A percentile compares a stretch with the other conserved stretches of the same genome.
These are phyloP conservation scores for Marmota flaviventris DNA, from an alignment of 2,113 vertebrate genomes.

Conservation along the genomic window DNA sequence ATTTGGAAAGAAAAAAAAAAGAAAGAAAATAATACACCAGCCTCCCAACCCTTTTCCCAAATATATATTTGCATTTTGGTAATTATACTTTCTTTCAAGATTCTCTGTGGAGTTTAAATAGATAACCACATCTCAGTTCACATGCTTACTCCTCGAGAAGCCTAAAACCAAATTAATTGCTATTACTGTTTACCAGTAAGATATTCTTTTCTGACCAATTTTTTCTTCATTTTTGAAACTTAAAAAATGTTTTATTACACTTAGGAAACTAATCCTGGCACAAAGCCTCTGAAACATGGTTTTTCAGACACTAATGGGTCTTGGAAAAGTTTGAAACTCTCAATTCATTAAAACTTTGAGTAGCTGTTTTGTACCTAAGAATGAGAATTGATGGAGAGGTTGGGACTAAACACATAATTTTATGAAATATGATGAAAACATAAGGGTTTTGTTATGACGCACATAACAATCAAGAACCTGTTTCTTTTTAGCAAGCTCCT, in stretches of 20 bases:
- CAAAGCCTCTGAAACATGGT: slow-evolving; percentile 15
- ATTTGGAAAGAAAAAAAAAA: background rate
- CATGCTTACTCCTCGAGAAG: slow-evolving; percentile 39
- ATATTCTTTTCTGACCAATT: background rate
- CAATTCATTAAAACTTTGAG: slow-evolving; percentile 78
- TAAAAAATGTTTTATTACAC: slow-evolving; percentile 36
- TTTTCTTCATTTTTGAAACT: slow-evolving; percentile 70
- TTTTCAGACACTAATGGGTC: slow-evolving; percentile 72
- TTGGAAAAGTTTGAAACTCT: slow-evolving; percentile 79
- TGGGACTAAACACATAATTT: slow-evolving; percentile 84
- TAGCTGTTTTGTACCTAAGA: slow-evolving; percentile 82
- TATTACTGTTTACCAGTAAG: slow-evolving; percentile 60
- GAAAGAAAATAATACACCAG: background rate
- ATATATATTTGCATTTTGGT: background rate
- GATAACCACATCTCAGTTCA: slow-evolving; percentile 8
- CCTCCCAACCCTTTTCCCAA: background rate
- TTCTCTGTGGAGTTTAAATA: slow-evolving; percentile 40
- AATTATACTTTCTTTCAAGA: slow-evolving; percentile 52
- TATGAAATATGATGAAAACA: slow-evolving; percentile 85
- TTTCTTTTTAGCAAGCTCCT: slow-evolving; percentile 86
- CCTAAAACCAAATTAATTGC: background rate
- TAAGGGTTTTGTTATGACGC: slow-evolving; percentile 85
- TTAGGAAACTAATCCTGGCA: slow-evolving; percentile 54
- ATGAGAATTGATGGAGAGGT: slow-evolving; percentile 71
- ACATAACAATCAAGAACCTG: slow-evolving; percentile 82